These are phyloP conservation scores for Prosapia bicincta DNA, from an alignment of 2,888 invertebrate genomes.

Conservation along the genomic window DNA sequence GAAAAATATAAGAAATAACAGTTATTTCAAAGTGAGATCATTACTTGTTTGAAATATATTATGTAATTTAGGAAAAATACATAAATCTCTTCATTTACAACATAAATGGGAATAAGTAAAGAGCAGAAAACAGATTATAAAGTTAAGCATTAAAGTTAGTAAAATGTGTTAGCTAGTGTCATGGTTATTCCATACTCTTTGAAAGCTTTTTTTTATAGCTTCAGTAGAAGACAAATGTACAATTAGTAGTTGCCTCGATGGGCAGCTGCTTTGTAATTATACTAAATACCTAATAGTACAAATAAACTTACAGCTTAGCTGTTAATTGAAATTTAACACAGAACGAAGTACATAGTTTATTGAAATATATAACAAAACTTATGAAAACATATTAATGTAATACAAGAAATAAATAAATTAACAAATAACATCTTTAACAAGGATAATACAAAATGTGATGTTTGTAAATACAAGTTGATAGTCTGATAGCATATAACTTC, in stretches of 20 bases:
- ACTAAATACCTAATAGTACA: not conserved
- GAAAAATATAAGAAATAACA: not conserved
- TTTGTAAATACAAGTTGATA: not conserved
- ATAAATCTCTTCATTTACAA: not conserved
- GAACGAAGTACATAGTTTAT: not conserved
- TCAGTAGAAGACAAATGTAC: not conserved
- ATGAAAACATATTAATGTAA: not conserved
- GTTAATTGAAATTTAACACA: not conserved
- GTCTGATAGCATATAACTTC: not conserved
- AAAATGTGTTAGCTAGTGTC: conserved; percentile 2
- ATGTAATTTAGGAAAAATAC: not conserved
- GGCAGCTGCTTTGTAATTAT: not conserved
- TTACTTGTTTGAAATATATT: not conserved
- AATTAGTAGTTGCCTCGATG: not conserved
- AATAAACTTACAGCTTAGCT: not conserved
- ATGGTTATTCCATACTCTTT: not conserved
- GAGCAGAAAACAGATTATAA: not conserved
- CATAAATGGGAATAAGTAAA: no score
- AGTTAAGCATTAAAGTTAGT: not conserved
- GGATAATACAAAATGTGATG: not conserved
- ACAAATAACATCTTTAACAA: not conserved
- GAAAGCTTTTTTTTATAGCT: not conserved
- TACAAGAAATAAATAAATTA: not conserved
- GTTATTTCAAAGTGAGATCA: not conserved
- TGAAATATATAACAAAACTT: not conserved